Evolutionary conservation across 23 tunicate genomes (phyloP), one percentile per base, ranked within the genome.

Genomic region (Corella eumyota): DNA sequence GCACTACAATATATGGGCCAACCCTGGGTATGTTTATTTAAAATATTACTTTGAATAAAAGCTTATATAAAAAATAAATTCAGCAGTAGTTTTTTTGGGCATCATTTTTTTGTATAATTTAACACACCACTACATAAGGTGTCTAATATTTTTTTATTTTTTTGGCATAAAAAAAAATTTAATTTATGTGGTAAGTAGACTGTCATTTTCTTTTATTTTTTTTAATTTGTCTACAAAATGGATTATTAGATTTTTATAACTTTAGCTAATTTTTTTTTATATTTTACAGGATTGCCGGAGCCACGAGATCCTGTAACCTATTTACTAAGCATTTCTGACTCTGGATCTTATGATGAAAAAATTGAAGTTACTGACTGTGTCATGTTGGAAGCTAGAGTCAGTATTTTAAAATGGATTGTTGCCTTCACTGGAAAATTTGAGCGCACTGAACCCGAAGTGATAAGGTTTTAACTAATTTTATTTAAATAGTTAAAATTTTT

Each of bases 271-370:
- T n/a, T n/a, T n/a, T n/a, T n/a, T 9, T 9, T 15, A 11, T 28
- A n/a, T 27, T 59, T 70, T 65, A 20, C 76, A 86, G 95, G 73
- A 13, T 49, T 86, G 19, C 95, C 95, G 13, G 79, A 86, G 60
- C 95, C 95, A 3, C 57, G 95, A 19, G 80, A 64, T 36, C 50
- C 95, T 1, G 71, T 86, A 25, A 77, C 65, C 21, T 86, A 86
- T 65, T 44, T 69, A 6, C 58, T 86, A 34, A 86, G 71, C 32
- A 79, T 71, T 0, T 66, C 79, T 38, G 95, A 77, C 46, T 55
- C 85, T 0, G 95, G 95, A 3, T 65, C 85, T 2, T 62, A 77
- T 30, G 95, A 77, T 15, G 75, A 73, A 6, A 36, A 66, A 21
- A 71, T 86, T 36, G 80, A 71, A 29, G 85, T 86, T 32, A 54